Conservation (phyloP, 1,140 invertebrate species). For the Dysdera silvatica region DNA sequence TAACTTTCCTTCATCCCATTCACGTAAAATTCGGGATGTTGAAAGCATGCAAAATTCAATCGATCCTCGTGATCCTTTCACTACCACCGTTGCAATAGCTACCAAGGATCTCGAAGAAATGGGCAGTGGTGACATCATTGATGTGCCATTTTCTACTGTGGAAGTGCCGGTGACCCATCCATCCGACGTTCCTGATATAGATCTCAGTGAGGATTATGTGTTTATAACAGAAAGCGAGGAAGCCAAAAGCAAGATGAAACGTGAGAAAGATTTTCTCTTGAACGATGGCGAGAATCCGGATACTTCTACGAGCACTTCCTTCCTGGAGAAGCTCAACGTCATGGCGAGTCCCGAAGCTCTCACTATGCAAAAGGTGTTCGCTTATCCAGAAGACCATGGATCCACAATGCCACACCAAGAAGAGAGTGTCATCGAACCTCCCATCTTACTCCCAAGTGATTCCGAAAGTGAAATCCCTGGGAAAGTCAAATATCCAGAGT, state of each 20-base stretch:
- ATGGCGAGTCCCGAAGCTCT: constrained; percentile 23
- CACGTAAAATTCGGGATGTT: constrained; percentile 17
- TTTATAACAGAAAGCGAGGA: constrained; percentile 5
- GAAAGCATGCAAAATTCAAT: neutral
- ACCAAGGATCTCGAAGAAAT: neutral
- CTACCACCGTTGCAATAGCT: neutral
- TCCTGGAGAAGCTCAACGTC: neutral
- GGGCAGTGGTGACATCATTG: constrained; percentile 18
- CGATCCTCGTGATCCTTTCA: neutral
- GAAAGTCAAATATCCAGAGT: constrained; percentile 22
- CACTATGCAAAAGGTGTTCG: constrained; percentile 13
- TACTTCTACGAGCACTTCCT: too few relatives aligned
- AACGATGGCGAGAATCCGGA: too few relatives aligned
- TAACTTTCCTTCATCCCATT: neutral
- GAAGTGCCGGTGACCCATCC: neutral
- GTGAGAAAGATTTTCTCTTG: constrained; percentile 12
- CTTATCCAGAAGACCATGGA: constrained; percentile 14
- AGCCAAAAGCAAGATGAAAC: constrained; percentile 12
- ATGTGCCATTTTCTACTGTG: neutral
- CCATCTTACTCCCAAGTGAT: constrained; percentile 18
- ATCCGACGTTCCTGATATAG: neutral
- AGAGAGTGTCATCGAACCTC: constrained; percentile 27
- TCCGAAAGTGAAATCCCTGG: neutral
- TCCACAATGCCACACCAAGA: constrained; percentile 8
- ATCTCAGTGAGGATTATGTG: constrained; percentile 16